Base-by-base conservation (phyloP, 1,140 invertebrate species). In the Ostrea edulis region DNA sequence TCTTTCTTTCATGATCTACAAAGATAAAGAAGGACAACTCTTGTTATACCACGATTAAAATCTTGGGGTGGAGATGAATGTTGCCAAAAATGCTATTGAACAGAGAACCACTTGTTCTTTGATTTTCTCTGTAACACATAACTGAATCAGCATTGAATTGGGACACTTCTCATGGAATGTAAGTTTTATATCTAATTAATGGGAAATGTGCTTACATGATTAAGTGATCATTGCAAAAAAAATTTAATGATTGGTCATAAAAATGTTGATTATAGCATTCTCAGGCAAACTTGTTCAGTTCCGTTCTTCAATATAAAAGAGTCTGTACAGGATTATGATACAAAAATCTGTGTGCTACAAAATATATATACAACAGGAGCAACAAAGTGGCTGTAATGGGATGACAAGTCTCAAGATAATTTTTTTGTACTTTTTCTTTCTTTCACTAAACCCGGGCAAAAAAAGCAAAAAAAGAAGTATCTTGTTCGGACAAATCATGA, bases 301-400 rank as follows among this genome's bases (percentile, higher is more conserved):
- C n/a, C 17, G n/a, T 62, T 77, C 68, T 77, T 77, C 68, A 77
- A 77, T 29, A 29, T 29, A 77, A 71, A 77, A 77, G 29, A 77
- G 5, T 71, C 22, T 77, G 68, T 77, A 77, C 68, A 77, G 22
- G 68, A 77, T 77, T 77, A 77, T 77, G 29, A 77, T 77, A 77
- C 68, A 77, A 77, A 77, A 77, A 35, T 77, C 25, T 77, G 25
- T 29, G 68, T 77, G 68, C 68, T 77, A 77, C 68, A 77, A 77
- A 77, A 77, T 77, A 77, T 77, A 77, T 77, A 77, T 35, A 77
- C 68, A 77, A 35, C 22, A 77, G 68, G 25, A 77, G 25, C 68
- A 77, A 77, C 25, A 35, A 77, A 77, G 25, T 77, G 68, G 68
- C 14, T 77, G 68, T 77, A 35, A 77, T 77, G 68, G 35, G n/a